A percentile compares a stretch with the other conserved stretches of the same genome.
phyloP scores from a whole-genome alignment of 2,113 vertebrate genomes.

The Saimiri boliviensis region DNA sequence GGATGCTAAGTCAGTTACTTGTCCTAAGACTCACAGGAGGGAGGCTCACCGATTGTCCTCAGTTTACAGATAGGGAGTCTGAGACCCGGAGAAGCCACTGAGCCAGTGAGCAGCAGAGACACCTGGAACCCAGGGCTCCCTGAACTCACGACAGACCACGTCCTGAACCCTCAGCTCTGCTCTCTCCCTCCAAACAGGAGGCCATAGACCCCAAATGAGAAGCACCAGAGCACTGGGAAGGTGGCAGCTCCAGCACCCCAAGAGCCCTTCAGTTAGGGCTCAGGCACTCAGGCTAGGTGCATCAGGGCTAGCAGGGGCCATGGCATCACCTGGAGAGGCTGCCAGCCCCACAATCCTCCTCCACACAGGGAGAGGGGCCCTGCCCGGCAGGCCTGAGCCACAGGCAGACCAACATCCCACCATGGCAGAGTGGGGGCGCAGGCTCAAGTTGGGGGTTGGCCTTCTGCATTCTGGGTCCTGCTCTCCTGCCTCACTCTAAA shows the following conservation, averaged over 20 bases:
- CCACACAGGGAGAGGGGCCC: neutral
- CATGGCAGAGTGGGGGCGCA: rapidly evolving
- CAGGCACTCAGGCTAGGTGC: neutral
- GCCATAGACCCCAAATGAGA: neutral
- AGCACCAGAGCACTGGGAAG: neutral
- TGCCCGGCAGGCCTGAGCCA: neutral
- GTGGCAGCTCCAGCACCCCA: rapidly evolving
- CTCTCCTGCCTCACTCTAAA: neutral
- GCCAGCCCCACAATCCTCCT: neutral
- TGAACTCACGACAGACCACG: neutral
- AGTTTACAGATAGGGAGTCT: neutral
- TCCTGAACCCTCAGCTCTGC: neutral
- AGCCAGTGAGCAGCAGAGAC: neutral
- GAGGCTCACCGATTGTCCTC: neutral
- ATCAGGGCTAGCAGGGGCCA: too few species aligned
- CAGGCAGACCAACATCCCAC: neutral
- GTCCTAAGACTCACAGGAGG: neutral
- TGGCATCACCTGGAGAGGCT: neutral
- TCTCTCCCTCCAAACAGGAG: neutral
- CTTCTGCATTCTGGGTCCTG: neutral
- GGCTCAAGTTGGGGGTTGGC: neutral
- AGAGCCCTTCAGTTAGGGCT: neutral
- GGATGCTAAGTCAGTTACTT: too few species aligned
- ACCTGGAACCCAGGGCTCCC: neutral
- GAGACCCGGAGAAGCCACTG: neutral